Percentiles rank a stretch among this genome's conserved stretches.
These are phyloP conservation scores for Paramormyrops hopkinsi DNA, from an alignment of 2,797 vertebrate genomes.

Conservation along the genomic window DNA sequence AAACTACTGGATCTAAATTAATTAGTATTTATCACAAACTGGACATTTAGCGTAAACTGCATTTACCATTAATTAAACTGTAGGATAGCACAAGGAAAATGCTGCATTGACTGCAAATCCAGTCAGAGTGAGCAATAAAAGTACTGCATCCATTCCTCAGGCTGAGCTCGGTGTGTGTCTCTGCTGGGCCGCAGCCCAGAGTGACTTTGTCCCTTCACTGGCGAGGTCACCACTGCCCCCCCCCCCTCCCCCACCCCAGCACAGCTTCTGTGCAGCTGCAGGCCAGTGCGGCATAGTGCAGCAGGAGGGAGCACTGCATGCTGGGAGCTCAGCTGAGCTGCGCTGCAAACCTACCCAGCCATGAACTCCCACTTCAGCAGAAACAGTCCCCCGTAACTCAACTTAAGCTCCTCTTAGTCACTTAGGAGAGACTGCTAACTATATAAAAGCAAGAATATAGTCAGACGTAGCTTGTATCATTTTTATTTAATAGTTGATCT, in stretches of 20 bases:
- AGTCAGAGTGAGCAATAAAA: background rate
- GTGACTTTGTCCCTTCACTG: constrained; percentile 17
- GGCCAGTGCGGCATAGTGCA: constrained; percentile 17
- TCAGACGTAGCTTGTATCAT: background rate
- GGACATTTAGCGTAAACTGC: background rate
- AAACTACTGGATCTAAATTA: background rate
- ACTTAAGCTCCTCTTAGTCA: background rate
- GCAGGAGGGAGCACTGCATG: background rate
- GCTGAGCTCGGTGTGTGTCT: background rate
- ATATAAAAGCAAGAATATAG: background rate
- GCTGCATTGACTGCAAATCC: background rate
- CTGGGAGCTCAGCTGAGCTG: background rate
- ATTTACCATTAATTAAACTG: background rate
- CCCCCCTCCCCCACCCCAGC: background rate
- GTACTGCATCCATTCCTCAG: background rate
- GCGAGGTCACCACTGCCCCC: constrained; percentile 11
- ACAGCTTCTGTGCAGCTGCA: background rate
- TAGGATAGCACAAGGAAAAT: background rate
- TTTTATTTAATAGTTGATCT: background rate
- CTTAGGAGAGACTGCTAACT: background rate
- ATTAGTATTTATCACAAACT: background rate
- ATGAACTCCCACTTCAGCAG: constrained; percentile 8
- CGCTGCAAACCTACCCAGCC: constrained; percentile 6
- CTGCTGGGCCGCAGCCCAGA: background rate
- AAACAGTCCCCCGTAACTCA: background rate